Evolutionary conservation across 2,888 invertebrate genomes (phyloP), one percentile per base, ranked within the genome.

Genomic region (Spodoptera exigua): DNA sequence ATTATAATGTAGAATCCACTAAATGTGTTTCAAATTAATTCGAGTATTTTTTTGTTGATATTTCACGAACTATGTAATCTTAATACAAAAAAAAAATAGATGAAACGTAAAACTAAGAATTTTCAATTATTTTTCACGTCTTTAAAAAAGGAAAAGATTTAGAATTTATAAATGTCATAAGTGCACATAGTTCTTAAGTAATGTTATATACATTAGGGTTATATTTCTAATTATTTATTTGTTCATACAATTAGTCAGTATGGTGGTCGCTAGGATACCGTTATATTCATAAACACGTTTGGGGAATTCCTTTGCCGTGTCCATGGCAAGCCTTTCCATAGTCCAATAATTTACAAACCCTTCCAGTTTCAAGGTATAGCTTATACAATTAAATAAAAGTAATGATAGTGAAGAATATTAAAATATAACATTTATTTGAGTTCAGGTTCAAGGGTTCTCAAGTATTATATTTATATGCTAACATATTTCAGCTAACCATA

Each of bases 231-330:
- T 27, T 9, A 27, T 49, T 27, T 9, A 27, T 49, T 58, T 44
- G 44, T 62, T 49, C 40, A 32, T 47, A 9, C 9, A 51, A 43
- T 49, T 59, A 54, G 36, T 46, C 54, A 41, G 17, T 62, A 53
- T 35, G 12, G 21, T 45, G 69, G 75, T 75, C 64, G 74, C 75
- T 76, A 67, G 72, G 75, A 61, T 40, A 78, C 78, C 18, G 48
- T 14, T 59, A 47, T 45, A 49, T 72, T 51, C 58, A 70, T 72
- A 72, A 70, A 74, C 76, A 76, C 41, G 47, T 60, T 49, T 46
- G 72, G 75, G 75, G 62, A 72, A 70, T 63, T 74, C 69, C 72
- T 72, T 60, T 52, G 49, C 53, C 55, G 13, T 49, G 36, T 41
- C 27, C n/a, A 46, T 51, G 41, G 56, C 32, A 14, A 43, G 44